These are phyloP conservation scores for Balearica regulorum DNA, from an alignment of 2,797 vertebrate species.

Conservation along the genomic window DNA sequence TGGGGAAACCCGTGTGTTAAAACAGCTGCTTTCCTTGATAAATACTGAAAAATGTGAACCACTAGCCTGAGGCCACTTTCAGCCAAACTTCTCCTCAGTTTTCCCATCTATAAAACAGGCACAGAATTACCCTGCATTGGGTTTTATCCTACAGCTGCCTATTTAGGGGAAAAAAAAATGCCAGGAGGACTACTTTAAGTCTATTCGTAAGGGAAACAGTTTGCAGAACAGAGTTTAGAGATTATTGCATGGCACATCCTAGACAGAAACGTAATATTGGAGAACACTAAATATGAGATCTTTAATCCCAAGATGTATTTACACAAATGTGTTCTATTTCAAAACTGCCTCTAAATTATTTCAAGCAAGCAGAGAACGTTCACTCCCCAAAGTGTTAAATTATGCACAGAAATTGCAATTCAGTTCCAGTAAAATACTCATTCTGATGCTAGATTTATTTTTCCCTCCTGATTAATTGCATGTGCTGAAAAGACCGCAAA, in stretches of 20 bases:
- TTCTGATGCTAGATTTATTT: constrained; percentile 45
- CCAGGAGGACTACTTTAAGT: neutral
- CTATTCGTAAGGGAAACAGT: neutral
- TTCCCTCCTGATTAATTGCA: constrained; percentile 34
- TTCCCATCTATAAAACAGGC: neutral
- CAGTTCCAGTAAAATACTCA: constrained; percentile 38
- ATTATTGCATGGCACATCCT: neutral
- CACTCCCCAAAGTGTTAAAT: constrained; percentile 54
- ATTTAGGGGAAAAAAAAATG: neutral
- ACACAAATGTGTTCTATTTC: constrained; percentile 32
- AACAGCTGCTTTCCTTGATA: neutral
- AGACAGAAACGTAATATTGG: neutral
- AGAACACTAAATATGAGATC: neutral
- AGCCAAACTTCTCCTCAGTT: neutral
- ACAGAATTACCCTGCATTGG: neutral
- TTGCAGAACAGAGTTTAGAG: neutral
- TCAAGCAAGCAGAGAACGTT: neutral
- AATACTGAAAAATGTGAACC: neutral
- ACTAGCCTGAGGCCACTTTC: neutral
- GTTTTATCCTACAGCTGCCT: neutral
- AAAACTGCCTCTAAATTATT: constrained; percentile 34
- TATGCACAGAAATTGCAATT: constrained; percentile 35
- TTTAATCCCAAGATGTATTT: constrained; percentile 14
- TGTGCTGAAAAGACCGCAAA: neutral
- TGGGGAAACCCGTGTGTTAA: neutral